Percentiles rank a stretch among this genome's conserved stretches.
Conservation (phyloP, 1,140 invertebrate species). For the Atopsyche davidsoni region DNA sequence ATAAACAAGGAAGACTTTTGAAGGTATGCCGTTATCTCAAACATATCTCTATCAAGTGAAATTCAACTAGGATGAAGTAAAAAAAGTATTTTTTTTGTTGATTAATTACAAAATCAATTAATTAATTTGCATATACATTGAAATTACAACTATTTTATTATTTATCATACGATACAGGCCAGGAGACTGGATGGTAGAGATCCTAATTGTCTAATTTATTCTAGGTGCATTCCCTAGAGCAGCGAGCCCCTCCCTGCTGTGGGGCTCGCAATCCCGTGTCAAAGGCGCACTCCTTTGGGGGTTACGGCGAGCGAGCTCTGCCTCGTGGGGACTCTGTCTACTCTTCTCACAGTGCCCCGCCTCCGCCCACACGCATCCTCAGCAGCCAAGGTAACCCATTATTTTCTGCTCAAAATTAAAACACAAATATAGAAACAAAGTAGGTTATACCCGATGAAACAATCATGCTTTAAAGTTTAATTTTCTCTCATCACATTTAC, state of each 20-base stretch:
- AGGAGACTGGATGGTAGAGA: no score
- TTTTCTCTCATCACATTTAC: no score
- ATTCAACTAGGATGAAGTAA: no score
- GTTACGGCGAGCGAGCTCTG: conserved; percentile 56
- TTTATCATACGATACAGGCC: no score
- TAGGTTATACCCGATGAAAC: no score
- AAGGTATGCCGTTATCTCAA: conserved; percentile 10
- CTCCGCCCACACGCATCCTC: conserved; percentile 49
- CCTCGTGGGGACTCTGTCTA: conserved; percentile 35
- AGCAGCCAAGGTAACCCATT: conserved; percentile 62
- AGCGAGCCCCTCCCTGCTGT: conserved; percentile 49
- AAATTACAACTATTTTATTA: no score
- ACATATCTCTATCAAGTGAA: no score
- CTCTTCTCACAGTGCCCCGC: conserved; percentile 39
- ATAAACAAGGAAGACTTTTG: conserved; percentile 7
- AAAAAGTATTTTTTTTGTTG: no score
- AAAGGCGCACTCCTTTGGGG: conserved; percentile 82
- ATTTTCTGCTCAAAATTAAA: neutral
- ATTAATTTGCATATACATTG: no score
- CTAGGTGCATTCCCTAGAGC: conserved; percentile 53
- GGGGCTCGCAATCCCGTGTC: conserved; percentile 57
- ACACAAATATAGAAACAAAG: no score
- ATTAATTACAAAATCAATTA: no score
- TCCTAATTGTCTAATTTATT: conserved; percentile 15
- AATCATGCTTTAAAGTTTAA: no score